Evolutionary conservation across 2,113 vertebrate species (phyloP), one percentile per base, ranked within the genome.

Genomic region (Leiothrix lutea): DNA sequence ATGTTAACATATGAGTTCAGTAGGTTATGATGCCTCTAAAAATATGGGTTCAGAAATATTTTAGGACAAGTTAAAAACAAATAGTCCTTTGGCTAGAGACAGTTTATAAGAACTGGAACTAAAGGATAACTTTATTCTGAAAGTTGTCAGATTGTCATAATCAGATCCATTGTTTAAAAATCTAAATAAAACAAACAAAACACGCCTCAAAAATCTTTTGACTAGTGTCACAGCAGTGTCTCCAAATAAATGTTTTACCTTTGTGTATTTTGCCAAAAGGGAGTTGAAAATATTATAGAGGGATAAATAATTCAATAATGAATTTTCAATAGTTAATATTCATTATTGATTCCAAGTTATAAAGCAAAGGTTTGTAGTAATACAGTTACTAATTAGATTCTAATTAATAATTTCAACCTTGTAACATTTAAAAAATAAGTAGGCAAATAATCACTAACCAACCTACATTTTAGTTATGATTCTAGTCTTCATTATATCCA

Each of bases 361-460:
- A 94, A 97, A 94, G 82, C 54, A 88, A 97, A 93, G 31, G 40
- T 94, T 56, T 94, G 35, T 79, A 90, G 56, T 44, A 96, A 95
- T 90, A 89, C 8, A 88, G 62, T 93, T 96, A 94, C 90, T 97
- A 97, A 92, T 97, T 97, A 94, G 33, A 84, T 96, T 89, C 79
- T 95, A 95, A 95, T 95, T 96, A 96, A 96, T 95, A 96, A 93
- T 94, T 94, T 97, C 83, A 96, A 60, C 29, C 54, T 93, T 72
- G 36, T 65, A 94, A 90, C 38, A 89, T 94, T 95, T 95, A 86
- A 82, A 97, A 97, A 97, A 92, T 60, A 97, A 88, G 47, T 95
- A 89, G 81, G 78, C 42, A 97, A 92, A 95, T 92, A 31, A 60
- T 94, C 84, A 91, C 74, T 93, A 96, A 91, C 74, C 29, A 96